A percentile compares a stretch with the other conserved stretches of the same genome.
Conservation (phyloP, 2,113 vertebrate species). For the Mus pahari region DNA sequence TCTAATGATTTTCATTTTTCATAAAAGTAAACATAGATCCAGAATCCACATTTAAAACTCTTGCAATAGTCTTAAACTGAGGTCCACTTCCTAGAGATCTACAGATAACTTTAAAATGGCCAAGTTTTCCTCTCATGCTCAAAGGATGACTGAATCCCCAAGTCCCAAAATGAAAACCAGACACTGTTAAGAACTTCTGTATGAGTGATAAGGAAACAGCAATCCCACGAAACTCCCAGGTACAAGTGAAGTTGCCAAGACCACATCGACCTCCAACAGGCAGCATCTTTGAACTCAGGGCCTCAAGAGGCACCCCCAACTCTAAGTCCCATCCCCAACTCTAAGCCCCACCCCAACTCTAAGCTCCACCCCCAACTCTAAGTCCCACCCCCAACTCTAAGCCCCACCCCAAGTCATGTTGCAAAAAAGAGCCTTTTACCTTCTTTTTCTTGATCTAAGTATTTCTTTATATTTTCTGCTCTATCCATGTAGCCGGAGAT, state of each 20-base stretch:
- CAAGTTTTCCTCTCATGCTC: conserved; percentile 6
- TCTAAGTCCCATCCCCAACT: no score
- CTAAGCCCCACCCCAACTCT: no score
- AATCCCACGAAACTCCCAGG: neutral
- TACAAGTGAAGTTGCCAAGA: neutral
- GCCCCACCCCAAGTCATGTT: neutral
- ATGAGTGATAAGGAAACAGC: neutral
- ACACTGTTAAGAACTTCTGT: neutral
- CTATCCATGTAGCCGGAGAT: conserved; percentile 95
- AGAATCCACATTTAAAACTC: neutral
- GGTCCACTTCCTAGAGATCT: neutral
- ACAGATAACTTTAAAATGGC: neutral
- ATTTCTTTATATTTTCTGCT: conserved; percentile 95
- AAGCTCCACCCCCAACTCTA: neutral
- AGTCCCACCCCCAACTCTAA: neutral
- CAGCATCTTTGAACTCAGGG: neutral
- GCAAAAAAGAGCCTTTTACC: conserved; percentile 84
- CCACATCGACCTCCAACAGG: neutral
- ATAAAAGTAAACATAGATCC: conserved; percentile 14
- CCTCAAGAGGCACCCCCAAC: no score
- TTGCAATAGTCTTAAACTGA: neutral
- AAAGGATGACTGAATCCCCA: neutral
- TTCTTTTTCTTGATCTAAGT: conserved; percentile 94
- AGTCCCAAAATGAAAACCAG: neutral
- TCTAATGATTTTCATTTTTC: conserved; percentile 45